Percentiles rank a stretch among this genome's conserved stretches.
phyloP scores from a whole-genome alignment of 2,797 vertebrate genomes.

The Paratrypauchen microcephalus region DNA sequence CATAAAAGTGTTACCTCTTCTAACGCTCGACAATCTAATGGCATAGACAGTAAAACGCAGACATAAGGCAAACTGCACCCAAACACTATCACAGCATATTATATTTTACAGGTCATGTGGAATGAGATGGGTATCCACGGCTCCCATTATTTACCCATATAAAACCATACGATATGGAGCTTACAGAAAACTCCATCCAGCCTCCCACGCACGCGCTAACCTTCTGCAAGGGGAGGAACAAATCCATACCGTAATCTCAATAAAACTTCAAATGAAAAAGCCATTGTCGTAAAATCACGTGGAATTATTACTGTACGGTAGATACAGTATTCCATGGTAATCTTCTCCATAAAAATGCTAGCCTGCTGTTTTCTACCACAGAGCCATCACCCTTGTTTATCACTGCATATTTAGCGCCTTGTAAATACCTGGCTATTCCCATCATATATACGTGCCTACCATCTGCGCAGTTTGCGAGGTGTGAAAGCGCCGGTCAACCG shows the following conservation, averaged over 20 bases:
- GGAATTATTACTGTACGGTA: constrained; percentile 4
- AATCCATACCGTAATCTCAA: constrained; percentile 3
- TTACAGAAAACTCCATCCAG: background rate
- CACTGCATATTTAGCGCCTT: constrained; percentile 17
- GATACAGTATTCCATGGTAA: background rate
- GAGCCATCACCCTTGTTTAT: constrained; percentile 19
- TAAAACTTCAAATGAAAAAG: constrained; percentile 4
- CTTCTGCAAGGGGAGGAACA: background rate
- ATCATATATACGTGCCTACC: constrained; percentile 19
- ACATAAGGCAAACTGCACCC: background rate
- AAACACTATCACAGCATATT: background rate
- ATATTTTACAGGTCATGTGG: constrained; percentile 6
- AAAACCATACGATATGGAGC: background rate
- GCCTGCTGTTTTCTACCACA: background rate
- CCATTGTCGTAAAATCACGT: constrained; percentile 4
- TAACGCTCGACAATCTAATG: background rate
- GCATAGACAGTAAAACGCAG: background rate
- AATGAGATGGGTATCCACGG: constrained; percentile 1
- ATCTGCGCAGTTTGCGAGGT: constrained; percentile 15
- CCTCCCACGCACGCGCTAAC: background rate
- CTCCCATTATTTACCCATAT: background rate
- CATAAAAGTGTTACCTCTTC: background rate
- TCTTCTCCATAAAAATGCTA: constrained; percentile 10
- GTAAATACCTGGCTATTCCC: constrained; percentile 14
- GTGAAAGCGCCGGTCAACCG: constrained; percentile 4